phyloP scores from a whole-genome alignment of 2,797 vertebrate genomes.

The Spinus olivaceus region DNA sequence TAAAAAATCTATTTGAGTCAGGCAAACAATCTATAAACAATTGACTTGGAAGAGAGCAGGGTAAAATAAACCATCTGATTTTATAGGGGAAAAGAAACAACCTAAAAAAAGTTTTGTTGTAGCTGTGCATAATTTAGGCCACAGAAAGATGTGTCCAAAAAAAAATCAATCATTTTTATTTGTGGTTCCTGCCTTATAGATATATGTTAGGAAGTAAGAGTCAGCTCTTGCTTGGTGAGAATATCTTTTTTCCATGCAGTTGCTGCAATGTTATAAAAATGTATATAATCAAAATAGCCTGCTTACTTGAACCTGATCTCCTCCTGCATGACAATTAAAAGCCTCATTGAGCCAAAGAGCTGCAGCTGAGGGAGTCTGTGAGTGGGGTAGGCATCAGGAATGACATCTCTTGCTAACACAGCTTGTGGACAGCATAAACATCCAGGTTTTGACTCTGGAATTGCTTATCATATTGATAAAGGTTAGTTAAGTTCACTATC shows the following conservation, averaged over 20 bases:
- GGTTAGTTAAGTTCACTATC: constrained; percentile 75
- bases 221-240: neutral
- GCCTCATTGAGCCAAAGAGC: constrained; percentile 74
- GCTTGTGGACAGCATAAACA: constrained; percentile 69
- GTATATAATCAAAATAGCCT: neutral
- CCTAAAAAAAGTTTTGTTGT: rapidly evolving
- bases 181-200: neutral
- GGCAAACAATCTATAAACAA: neutral
- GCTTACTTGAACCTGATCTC: constrained; percentile 70
- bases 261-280: neutral
- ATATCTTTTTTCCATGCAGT: neutral
- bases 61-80: neutral
- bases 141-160: neutral
- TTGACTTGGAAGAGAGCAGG: neutral
- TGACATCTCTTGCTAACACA: constrained; percentile 50
- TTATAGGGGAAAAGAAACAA: neutral
- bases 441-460: constrained; percentile 66
- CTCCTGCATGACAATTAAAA: constrained; percentile 74
- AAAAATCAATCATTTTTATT: neutral
- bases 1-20: neutral
- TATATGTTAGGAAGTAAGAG: neutral
- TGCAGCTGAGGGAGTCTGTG: constrained; percentile 72
- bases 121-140: neutral
- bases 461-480: constrained; percentile 76
- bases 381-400: constrained; percentile 65